Conservation (phyloP, 2,797 vertebrate genomes). For the Chlorospingus flavigularis region DNA sequence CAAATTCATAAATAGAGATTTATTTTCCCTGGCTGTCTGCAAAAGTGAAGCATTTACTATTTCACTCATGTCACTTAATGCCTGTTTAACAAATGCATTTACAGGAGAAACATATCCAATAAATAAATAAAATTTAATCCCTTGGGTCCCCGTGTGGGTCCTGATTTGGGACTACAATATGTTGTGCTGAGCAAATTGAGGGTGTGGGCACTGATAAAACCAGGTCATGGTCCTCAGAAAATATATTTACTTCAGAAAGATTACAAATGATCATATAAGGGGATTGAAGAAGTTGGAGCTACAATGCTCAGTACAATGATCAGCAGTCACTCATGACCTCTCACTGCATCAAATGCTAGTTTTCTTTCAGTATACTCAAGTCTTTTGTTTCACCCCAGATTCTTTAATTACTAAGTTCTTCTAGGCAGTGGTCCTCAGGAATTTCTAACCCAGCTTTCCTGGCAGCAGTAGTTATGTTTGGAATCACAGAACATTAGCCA, state of each 20-base stretch:
- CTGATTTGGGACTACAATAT: not conserved
- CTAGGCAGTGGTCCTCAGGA: not conserved
- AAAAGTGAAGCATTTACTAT: not conserved
- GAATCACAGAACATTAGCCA: not conserved
- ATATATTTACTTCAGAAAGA: not conserved
- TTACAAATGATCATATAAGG: not conserved
- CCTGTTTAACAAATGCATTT: conserved; percentile 1
- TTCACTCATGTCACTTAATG: not conserved
- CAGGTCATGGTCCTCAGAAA: not conserved
- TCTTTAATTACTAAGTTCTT: not conserved
- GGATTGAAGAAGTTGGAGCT: not conserved
- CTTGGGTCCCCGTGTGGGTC: not conserved
- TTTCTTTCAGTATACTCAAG: not conserved
- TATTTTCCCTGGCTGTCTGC: not conserved
- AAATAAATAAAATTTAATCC: not conserved
- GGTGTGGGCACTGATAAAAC: not conserved
- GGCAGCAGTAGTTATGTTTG: not conserved
- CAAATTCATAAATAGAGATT: not conserved
- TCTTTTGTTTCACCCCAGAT: not conserved
- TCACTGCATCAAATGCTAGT: not conserved
- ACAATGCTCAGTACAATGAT: not conserved
- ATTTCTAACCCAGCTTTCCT: not conserved
- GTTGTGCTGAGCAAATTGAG: not conserved
- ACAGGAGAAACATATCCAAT: not conserved
- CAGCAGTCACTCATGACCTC: not conserved